Percentiles rank a stretch among this genome's conserved stretches.
Conservation (phyloP, 2,888 invertebrate species). For the Trichogramma dendrolimi region DNA sequence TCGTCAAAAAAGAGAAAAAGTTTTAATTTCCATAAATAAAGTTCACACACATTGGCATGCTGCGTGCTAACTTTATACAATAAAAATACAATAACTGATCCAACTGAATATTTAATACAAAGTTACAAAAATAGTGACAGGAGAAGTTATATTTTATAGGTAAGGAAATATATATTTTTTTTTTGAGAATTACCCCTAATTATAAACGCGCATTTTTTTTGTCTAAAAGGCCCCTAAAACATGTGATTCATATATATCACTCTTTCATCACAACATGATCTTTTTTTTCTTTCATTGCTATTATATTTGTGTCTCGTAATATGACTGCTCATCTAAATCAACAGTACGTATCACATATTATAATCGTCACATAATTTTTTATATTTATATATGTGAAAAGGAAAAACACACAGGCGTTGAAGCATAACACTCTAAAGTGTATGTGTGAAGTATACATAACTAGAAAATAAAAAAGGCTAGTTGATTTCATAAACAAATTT, state of each 20-base stretch:
- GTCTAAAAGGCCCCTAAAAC: slow-evolving; percentile 31
- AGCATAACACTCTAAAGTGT: too few species aligned
- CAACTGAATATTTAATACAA: too few species aligned
- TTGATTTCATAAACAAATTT: too few species aligned
- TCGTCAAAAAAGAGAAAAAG: slow-evolving; percentile 4
- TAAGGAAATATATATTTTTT: slow-evolving; percentile 43
- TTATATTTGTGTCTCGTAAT: not conserved
- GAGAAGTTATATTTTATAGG: slow-evolving; percentile 47
- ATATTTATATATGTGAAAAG: too few species aligned
- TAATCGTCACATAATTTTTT: too few species aligned
- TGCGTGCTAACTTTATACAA: slow-evolving; percentile 39
- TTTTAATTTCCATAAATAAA: not conserved
- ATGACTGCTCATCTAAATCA: too few species aligned
- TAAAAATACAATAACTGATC: too few species aligned
- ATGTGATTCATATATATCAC: not conserved
- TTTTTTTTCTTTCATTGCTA: not conserved
- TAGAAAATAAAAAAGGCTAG: too few species aligned
- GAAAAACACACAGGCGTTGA: too few species aligned
- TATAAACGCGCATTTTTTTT: slow-evolving; percentile 40
- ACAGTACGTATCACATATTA: too few species aligned
- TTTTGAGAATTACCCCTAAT: slow-evolving; percentile 46
- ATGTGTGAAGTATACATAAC: too few species aligned
- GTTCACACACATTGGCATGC: slow-evolving; percentile 41
- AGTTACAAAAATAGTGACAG: slow-evolving; percentile 52
- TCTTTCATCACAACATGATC: not conserved